Conservation (phyloP, 2,113 vertebrate species). For the Ciconia maguari region DNA sequence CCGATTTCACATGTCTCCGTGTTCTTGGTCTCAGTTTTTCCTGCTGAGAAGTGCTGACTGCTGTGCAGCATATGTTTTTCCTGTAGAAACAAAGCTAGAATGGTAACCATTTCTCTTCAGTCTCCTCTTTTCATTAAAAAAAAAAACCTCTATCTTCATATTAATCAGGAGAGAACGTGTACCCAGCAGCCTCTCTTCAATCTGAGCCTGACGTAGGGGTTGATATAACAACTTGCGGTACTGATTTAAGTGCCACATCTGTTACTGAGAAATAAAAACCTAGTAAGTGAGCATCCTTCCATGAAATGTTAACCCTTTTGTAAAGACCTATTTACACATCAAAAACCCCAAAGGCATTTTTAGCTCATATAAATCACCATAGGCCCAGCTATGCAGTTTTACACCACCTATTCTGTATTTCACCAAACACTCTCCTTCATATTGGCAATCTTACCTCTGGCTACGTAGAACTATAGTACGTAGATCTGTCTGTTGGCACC, state of each 20-base stretch:
- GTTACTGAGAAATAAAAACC: not conserved
- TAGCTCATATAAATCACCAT: not conserved
- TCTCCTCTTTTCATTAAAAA: not conserved
- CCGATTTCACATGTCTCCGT: conserved; percentile 22
- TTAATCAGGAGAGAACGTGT: not conserved
- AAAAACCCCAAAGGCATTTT: not conserved
- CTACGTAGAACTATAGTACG: fast-evolving
- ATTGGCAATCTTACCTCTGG: not conserved
- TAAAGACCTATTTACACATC: not conserved
- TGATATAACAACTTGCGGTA: not conserved
- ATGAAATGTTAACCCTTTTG: not conserved
- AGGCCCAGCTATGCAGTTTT: not conserved
- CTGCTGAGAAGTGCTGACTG: conserved; percentile 14
- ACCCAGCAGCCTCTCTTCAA: not conserved
- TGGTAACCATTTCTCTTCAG: not conserved
- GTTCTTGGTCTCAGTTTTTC: conserved; percentile 35
- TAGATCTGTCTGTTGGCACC: not conserved
- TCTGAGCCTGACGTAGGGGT: not conserved
- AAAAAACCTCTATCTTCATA: not conserved
- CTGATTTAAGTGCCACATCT: not conserved
- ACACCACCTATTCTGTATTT: not conserved
- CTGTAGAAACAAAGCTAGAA: not conserved
- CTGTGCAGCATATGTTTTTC: not conserved
- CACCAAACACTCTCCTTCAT: not conserved
- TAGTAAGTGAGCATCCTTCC: not conserved